phyloP scores from a whole-genome alignment of 2,888 invertebrate genomes.

The Onchidella celtica region DNA sequence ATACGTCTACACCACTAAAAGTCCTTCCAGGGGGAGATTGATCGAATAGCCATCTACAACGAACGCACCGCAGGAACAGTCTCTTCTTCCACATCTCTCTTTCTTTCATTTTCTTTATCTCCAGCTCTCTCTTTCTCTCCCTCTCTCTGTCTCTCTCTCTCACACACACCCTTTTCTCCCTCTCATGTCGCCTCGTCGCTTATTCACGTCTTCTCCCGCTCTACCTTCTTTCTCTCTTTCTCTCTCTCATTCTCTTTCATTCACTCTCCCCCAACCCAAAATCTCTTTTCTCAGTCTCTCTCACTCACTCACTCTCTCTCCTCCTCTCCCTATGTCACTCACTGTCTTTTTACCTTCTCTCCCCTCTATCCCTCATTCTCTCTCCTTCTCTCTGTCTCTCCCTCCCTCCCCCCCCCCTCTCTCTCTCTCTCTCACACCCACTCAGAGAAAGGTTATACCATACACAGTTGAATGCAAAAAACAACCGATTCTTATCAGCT shows the following conservation, averaged over 20 bases:
- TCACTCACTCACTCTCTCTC: background rate
- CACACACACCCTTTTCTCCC: background rate
- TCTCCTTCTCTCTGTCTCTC: background rate
- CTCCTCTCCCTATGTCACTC: background rate
- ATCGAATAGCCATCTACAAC: too few relatives aligned
- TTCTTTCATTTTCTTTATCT: background rate
- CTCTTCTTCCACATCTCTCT: background rate
- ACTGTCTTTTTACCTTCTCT: background rate
- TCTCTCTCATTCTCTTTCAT: slow-evolving; percentile 14
- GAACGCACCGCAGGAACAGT: too few relatives aligned
- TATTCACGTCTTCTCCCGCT: background rate
- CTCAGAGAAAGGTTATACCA: too few relatives aligned
- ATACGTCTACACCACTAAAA: too few relatives aligned
- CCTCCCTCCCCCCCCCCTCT: background rate
- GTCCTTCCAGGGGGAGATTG: too few relatives aligned
- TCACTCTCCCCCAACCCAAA: background rate
- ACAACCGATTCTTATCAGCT: too few relatives aligned
- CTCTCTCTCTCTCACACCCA: slow-evolving; percentile 3
- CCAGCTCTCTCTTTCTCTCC: background rate
- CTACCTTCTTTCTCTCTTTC: background rate
- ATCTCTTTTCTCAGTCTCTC: background rate
- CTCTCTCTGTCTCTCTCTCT: background rate
- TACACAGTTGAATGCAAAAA: too few relatives aligned
- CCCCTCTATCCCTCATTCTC: background rate
- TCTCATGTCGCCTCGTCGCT: too few relatives aligned